These are phyloP conservation scores for Clitarchus hookeri DNA, from an alignment of 2,888 invertebrate genomes.

Conservation along the genomic window DNA sequence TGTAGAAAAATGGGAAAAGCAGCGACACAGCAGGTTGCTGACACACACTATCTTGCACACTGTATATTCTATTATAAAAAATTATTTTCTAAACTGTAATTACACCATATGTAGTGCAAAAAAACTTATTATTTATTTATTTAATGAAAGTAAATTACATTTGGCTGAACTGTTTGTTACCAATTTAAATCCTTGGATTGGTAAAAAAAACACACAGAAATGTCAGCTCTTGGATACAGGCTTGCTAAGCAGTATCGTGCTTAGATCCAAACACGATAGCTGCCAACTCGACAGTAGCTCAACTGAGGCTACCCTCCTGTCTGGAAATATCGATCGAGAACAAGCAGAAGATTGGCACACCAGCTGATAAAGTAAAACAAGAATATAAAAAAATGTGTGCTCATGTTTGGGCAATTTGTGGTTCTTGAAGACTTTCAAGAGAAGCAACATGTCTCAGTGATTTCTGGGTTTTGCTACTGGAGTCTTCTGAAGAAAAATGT, in stretches of 20 bases:
- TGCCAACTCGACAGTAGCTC: not conserved
- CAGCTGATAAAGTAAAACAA: conserved; percentile 2
- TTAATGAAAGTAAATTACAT: too few species aligned
- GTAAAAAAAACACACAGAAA: not conserved
- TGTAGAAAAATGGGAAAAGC: too few species aligned
- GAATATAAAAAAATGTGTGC: not conserved
- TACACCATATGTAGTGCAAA: too few species aligned
- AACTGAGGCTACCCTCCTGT: not conserved
- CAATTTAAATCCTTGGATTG: too few species aligned
- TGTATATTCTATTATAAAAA: too few species aligned
- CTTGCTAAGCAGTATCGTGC: not conserved
- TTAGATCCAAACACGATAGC: not conserved
- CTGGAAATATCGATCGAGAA: not conserved
- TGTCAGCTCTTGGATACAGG: not conserved
- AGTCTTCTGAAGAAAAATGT: too few species aligned
- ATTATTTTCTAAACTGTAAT: too few species aligned
- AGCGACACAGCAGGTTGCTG: too few species aligned
- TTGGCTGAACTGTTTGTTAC: too few species aligned
- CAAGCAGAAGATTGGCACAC: not conserved
- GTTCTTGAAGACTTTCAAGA: not conserved
- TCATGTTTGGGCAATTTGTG: not conserved
- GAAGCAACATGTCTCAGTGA: not conserved
- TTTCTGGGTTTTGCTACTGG: not conserved
- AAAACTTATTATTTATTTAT: too few species aligned
- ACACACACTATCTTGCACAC: too few species aligned